phyloP scores from a whole-genome alignment of 2,113 vertebrate genomes.

The Eulacestoma nigropectus region DNA sequence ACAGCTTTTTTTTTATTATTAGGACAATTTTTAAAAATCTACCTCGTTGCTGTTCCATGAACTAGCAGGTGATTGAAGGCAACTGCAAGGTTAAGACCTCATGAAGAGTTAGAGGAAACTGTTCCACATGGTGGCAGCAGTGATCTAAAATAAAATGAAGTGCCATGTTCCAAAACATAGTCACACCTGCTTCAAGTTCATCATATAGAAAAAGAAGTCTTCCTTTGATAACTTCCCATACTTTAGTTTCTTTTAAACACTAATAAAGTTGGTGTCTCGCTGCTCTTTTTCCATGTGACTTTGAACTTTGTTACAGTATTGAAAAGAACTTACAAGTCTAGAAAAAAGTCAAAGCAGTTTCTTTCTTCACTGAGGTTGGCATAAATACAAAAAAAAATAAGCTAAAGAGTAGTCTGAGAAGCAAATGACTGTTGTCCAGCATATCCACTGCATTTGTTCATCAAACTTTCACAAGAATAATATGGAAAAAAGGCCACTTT shows the following conservation, averaged over 20 bases:
- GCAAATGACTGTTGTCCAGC: not conserved
- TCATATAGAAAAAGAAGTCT: not conserved
- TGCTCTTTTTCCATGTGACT: not conserved
- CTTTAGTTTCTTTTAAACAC: not conserved
- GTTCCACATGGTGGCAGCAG: constrained; percentile 58
- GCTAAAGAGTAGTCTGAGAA: not conserved
- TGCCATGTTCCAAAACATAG: not conserved
- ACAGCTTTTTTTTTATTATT: not conserved
- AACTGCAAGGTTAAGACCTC: not conserved
- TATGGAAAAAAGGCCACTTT: not conserved
- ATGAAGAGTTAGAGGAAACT: not conserved
- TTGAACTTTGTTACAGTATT: not conserved
- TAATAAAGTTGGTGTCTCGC: not conserved
- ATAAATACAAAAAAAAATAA: not conserved
- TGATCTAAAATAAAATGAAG: not conserved
- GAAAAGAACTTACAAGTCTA: not conserved
- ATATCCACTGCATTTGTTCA: not conserved
- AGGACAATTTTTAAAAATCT: not conserved
- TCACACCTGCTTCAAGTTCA: not conserved
- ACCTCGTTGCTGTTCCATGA: not conserved
- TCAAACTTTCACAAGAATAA: not conserved
- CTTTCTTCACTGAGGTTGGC: not conserved
- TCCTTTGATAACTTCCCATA: not conserved
- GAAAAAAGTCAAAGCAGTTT: not conserved
- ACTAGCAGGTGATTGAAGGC: not conserved